phyloP scores from a whole-genome alignment of 2,113 vertebrate genomes.

The Redunca redunca region DNA sequence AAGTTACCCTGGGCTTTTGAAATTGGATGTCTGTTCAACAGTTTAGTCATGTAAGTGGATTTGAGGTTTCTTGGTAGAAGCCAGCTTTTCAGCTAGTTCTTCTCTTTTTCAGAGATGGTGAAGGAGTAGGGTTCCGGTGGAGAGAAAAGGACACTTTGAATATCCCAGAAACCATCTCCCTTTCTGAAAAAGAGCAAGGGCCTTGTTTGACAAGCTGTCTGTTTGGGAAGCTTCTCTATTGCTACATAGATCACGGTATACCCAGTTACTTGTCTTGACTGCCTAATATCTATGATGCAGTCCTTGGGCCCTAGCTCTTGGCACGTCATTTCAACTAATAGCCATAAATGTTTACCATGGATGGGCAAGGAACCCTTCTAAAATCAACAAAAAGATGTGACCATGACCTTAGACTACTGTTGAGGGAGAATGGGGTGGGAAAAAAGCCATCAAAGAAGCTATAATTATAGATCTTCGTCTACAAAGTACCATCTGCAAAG shows the following conservation, averaged over 20 bases:
- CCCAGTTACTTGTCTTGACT: not conserved
- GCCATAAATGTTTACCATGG: not conserved
- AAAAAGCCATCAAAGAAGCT: not conserved
- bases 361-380: not conserved
- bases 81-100: not conserved
- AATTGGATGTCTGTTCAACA: constrained; percentile 28
- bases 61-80: not conserved
- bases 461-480: not conserved
- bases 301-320: not conserved
- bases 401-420: not conserved
- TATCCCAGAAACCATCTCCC: not conserved
- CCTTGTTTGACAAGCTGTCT: not conserved
- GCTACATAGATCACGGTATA: not conserved
- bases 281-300: not conserved
- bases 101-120: not conserved
- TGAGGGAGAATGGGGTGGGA: not conserved
- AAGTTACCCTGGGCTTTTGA: not conserved
- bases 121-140: not conserved
- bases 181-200: not conserved
- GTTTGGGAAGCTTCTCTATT: not conserved
- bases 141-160: not conserved
- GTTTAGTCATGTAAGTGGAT: constrained; percentile 34
- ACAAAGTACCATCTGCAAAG: not conserved
- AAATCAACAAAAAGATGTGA: not conserved
- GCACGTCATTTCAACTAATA: not conserved